A percentile compares a stretch with the other conserved stretches of the same genome.
Conservation (phyloP, 35 echinoderm and acorn worm genomes). For the Hemicentrotus pulcherrimus region DNA sequence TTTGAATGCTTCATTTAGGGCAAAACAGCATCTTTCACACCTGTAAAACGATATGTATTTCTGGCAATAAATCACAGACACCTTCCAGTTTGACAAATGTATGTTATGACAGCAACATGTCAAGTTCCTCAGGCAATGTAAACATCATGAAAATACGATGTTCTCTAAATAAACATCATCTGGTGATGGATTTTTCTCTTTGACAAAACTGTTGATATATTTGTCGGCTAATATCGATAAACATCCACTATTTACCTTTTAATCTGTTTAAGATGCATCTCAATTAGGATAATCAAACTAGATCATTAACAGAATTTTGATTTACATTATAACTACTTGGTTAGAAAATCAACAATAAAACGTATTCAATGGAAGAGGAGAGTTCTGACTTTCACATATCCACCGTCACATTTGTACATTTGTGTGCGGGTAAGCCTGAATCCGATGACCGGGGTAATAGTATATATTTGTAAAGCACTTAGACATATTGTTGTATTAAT, state of each 20-base stretch:
- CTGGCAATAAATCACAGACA: neutral
- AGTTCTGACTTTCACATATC: too few species aligned
- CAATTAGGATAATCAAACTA: neutral
- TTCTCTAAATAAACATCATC: neutral
- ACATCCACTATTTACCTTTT: neutral
- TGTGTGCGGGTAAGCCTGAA: too few species aligned
- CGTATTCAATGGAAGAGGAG: neutral
- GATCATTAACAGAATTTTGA: neutral
- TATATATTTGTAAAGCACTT: too few species aligned
- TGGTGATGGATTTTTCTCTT: neutral
- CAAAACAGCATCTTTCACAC: neutral
- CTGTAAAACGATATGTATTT: neutral
- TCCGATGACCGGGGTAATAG: too few species aligned
- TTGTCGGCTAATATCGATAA: too few species aligned
- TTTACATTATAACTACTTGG: neutral
- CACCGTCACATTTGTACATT: too few species aligned
- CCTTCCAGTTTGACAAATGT: neutral
- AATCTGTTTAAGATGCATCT: neutral
- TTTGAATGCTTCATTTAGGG: too few species aligned
- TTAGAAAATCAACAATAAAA: neutral
- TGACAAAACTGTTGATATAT: neutral
- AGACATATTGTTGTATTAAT: too few species aligned
- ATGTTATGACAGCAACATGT: neutral
- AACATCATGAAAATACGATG: neutral
- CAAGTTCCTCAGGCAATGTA: neutral